Evolutionary conservation across 2,797 vertebrate genomes (phyloP), one percentile per base, ranked within the genome.

Genomic region (Emys orbicularis): DNA sequence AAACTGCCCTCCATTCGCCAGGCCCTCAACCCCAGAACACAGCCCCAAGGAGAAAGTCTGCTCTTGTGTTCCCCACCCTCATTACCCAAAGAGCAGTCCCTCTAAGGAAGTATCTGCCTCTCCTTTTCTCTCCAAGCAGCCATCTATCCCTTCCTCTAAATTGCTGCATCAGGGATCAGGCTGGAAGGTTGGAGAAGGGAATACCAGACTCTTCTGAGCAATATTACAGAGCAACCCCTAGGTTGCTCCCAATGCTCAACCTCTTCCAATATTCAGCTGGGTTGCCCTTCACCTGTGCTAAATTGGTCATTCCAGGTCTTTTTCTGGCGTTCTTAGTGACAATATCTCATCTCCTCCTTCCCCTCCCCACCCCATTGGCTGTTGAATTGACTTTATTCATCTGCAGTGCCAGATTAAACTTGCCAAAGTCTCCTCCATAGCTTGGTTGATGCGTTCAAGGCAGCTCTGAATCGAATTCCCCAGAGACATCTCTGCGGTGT

Each of bases 391-490:
- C 77, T 56, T 56, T 77, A 56, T 79, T 76, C 54, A 37, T 47
- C 31, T 79, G 53, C 29, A 83, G 85, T 61, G 50, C 18, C 12
- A 52, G 37, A 74, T 79, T 47, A 21, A 15, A 92, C 27, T 82
- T 81, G 59, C 56, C 79, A 87, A 90, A 93, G 49, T 27, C 83
- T 59, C 0, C 0, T 82, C 61, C 47, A 12, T 0, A 0, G n/a
- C 34, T 82, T 77, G 5, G 3, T 12, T 12, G 4, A 81, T 49
- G 83, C 29, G 79, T 47, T 92, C 82, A 85, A 41, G 47, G 19
- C 61, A n/a, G 50, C 84, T 92, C 56, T 83, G 77, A 89, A 15
- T 59, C 31, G 2, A 56, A 56, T 56, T 56, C 54, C 54, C 54
- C 54, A 27, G 54, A 56, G 54, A 56, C 25, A 56, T 56, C 54